Evolutionary conservation across 2,797 vertebrate species (phyloP).

Genomic region (Cynopterus sphinx): DNA sequence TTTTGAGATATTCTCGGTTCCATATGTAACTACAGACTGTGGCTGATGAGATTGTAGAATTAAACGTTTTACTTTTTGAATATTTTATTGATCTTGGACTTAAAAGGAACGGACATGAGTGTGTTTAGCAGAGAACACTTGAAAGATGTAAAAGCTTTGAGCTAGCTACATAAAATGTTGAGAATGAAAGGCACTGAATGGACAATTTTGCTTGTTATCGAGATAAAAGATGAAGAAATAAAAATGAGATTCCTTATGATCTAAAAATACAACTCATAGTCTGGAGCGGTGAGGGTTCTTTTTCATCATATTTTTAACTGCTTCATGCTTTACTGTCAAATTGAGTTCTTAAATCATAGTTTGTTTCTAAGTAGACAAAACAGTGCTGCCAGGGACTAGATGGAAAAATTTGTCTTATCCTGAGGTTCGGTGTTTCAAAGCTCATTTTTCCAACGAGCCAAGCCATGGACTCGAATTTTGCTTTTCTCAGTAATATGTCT

Average conservation of each 20-base stretch:
- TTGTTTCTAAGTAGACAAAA: neutral
- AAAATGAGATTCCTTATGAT: neutral
- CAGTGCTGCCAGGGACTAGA: neutral
- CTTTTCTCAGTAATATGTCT: neutral
- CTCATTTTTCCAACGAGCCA: neutral
- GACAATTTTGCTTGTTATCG: neutral
- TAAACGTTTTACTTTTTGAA: neutral
- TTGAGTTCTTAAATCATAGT: neutral
- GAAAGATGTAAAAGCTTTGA: neutral
- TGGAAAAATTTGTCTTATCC: neutral
- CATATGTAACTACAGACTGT: neutral
- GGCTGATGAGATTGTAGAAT: neutral
- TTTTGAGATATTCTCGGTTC: neutral
- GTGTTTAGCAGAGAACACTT: neutral
- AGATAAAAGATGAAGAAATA: slow-evolving; percentile 9
- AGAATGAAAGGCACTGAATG: neutral
- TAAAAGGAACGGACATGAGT: neutral
- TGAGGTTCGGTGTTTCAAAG: neutral
- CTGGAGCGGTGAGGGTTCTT: neutral
- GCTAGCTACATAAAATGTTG: neutral
- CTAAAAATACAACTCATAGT: neutral
- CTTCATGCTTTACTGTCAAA: neutral
- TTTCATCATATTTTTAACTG: neutral
- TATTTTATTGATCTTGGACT: neutral
- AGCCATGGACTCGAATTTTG: neutral